Percentiles rank a stretch among this genome's conserved stretches.
Evolutionary conservation across 2,888 invertebrate species (phyloP).

Genomic region (Tenthredo livida): DNA sequence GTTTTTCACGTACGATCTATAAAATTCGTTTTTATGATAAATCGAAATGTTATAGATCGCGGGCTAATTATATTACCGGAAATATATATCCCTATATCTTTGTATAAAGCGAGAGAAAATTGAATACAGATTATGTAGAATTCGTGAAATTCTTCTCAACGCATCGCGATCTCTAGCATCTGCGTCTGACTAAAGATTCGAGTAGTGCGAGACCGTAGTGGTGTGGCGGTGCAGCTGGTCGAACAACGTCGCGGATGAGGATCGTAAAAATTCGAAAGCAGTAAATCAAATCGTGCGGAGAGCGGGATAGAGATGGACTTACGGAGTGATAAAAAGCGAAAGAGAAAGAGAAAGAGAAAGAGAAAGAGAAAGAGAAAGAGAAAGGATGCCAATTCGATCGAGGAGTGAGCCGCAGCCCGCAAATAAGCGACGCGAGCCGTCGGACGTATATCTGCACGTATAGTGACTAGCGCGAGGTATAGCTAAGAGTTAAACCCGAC

Average conservation of each 20-base stretch:
- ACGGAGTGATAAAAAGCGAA: background rate
- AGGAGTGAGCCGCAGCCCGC: background rate
- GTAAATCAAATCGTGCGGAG: slow-evolving; percentile 32
- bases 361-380: background rate
- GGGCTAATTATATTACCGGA: too few relatives aligned
- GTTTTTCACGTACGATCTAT: background rate
- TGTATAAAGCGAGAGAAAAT: background rate
- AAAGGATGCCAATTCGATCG: background rate
- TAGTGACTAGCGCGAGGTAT: background rate
- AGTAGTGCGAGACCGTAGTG: background rate
- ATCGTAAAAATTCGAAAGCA: slow-evolving; percentile 45
- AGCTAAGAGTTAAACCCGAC: background rate
- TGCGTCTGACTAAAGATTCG: background rate
- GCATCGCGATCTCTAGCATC: background rate
- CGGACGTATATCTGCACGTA: background rate
- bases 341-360: background rate
- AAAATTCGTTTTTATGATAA: background rate
- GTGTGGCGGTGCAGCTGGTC: slow-evolving; percentile 19
- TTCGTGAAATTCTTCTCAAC: background rate
- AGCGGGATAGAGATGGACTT: background rate
- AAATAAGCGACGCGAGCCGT: slow-evolving; percentile 16
- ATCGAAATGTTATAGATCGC: background rate
- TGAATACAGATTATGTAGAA: background rate
- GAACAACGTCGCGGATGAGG: background rate
- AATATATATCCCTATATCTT: too few relatives aligned